Conservation (phyloP, 2,113 vertebrate species). For the Carollia perspicillata region DNA sequence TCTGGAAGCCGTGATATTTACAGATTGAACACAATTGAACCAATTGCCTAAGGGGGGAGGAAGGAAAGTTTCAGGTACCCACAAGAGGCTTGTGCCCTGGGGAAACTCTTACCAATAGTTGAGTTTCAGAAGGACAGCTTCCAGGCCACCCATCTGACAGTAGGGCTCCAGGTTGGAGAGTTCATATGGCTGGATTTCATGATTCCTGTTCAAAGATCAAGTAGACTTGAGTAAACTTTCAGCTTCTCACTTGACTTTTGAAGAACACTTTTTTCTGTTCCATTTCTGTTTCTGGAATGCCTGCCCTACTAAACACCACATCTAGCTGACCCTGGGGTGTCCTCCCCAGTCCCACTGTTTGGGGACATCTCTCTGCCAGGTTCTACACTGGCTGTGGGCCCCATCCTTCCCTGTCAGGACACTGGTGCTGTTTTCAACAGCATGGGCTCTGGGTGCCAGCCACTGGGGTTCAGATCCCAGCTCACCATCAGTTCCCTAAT, state of each 20-base stretch:
- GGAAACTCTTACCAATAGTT: slow-evolving; percentile 81
- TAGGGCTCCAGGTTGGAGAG: slow-evolving; percentile 84
- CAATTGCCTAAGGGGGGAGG: not conserved
- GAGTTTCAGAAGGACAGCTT: slow-evolving; percentile 83
- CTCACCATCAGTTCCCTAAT: not conserved
- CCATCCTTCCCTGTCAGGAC: not conserved
- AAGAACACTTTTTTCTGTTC: not conserved
- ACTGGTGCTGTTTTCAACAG: not conserved
- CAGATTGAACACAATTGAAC: not conserved
- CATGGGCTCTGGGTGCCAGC: not conserved
- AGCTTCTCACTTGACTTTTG: not conserved
- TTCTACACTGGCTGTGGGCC: not conserved
- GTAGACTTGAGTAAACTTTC: not conserved
- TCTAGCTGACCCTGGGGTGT: not conserved
- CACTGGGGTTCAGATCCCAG: not conserved
- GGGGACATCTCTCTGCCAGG: not conserved
- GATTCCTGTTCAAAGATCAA: slow-evolving; percentile 78
- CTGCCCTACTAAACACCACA: not conserved
- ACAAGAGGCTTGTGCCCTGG: not conserved
- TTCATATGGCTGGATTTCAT: slow-evolving; percentile 86
- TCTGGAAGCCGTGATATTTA: too few species aligned
- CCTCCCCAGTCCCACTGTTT: not conserved
- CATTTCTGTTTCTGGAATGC: not conserved
- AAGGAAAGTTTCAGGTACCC: not conserved
- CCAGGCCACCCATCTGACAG: slow-evolving; percentile 83